These are phyloP conservation scores for Acronicta alni DNA, from an alignment of 2,888 invertebrate genomes.

Conservation along the genomic window DNA sequence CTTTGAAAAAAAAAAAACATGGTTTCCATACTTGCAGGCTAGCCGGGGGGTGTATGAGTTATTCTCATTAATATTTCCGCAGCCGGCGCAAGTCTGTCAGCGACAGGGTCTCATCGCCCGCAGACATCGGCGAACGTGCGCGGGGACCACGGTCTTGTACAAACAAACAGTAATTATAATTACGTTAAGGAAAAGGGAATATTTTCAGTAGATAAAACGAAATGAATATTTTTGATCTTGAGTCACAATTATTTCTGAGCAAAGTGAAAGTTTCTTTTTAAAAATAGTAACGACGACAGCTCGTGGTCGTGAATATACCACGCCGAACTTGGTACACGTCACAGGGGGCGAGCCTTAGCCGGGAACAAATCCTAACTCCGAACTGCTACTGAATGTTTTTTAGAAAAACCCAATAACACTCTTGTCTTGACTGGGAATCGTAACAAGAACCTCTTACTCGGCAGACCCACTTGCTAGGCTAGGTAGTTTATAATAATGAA, in stretches of 20 bases:
- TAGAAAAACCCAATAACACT: no score
- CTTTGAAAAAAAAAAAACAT: slow-evolving; percentile 1
- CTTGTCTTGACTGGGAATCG: no score
- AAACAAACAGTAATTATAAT: background rate
- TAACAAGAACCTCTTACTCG: no score
- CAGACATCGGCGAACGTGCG: background rate
- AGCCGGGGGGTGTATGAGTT: background rate
- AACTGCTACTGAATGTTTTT: no score
- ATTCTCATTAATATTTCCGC: slow-evolving; percentile 4
- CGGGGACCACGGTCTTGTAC: background rate
- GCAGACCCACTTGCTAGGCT: no score
- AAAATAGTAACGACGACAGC: no score
- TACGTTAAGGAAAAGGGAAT: background rate
- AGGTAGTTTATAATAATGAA: no score
- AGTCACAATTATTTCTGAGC: background rate
- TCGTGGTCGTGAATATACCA: no score
- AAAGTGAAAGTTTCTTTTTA: no score
- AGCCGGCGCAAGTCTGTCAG: background rate
- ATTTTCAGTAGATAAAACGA: background rate
- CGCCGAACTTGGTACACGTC: no score
- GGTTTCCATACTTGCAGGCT: background rate
- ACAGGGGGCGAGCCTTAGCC: no score
- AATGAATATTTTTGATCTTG: background rate
- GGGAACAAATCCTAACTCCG: no score
- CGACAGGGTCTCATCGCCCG: background rate